A percentile compares a stretch with the other conserved stretches of the same genome.
phyloP scores from a whole-genome alignment of 2,888 invertebrate genomes.

The Cheilosia urbana region DNA sequence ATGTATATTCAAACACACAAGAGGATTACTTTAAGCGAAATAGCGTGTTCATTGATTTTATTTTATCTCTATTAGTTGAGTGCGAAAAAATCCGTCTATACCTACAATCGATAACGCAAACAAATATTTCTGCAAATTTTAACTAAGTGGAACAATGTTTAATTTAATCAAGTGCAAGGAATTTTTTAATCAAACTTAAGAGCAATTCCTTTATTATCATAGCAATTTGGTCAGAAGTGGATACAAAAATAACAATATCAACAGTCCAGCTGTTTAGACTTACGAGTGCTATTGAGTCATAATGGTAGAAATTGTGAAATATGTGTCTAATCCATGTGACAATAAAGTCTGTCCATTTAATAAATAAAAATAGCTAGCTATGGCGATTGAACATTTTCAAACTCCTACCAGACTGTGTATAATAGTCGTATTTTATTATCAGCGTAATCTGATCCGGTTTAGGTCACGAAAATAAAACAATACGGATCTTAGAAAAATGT shows the following conservation, averaged over 20 bases:
- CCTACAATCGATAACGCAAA: too few species aligned
- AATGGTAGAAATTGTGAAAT: not conserved
- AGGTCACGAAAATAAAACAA: too few species aligned
- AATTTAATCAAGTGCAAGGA: slow-evolving; percentile 4
- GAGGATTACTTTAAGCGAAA: too few species aligned
- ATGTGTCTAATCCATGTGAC: too few species aligned
- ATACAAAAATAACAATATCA: not conserved
- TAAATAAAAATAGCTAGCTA: not conserved
- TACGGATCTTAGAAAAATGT: too few species aligned
- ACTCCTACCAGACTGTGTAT: too few species aligned
- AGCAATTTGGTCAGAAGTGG: not conserved
- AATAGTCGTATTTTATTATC: too few species aligned
- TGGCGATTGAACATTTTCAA: not conserved
- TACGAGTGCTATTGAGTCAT: not conserved
- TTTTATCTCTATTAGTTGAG: too few species aligned
- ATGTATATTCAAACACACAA: too few species aligned
- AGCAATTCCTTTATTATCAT: not conserved
- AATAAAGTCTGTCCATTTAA: not conserved
- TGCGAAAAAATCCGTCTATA: too few species aligned
- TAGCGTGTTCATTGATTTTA: too few species aligned
- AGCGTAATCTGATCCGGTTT: too few species aligned
- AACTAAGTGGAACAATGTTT: not conserved
- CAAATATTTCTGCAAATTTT: not conserved
- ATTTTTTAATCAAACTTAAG: slow-evolving; percentile 6
- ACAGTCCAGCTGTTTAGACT: not conserved